Base-by-base conservation (phyloP, 2,797 vertebrate genomes). In the Hybognathus amarus region DNA sequence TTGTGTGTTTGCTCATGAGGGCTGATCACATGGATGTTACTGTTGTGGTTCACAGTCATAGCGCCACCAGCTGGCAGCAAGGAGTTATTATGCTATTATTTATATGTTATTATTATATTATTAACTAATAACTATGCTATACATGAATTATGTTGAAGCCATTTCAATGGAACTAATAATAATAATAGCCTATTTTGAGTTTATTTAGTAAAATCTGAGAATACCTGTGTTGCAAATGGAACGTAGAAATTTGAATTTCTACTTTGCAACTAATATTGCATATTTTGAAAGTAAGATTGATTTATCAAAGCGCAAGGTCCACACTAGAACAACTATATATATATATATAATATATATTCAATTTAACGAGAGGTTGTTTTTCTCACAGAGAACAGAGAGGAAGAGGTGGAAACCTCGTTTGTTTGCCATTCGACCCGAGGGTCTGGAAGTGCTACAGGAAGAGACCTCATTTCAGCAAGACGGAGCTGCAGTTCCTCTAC, bases 401-500 rank as follows among this genome's bases (percentile, higher is more conserved):
- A 98, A 89, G 97, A 98, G 6, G 95, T 94, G 84, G 96, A 98
- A 77, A 91, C 95, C 77, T 95, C 96, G 17, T 96, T 96, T 0
- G 95, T 98, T 84, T 96, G 96, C 86, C 96, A 97, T 91, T n/a
- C 96, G 97, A 86, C 98, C 98, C 0, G 97, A 99, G 88, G 95
- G 97, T 10, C 95, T 99, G 88, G 96, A 98, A 77, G 95, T 93
- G 79, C 95, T 99, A 2, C 94, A 97, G 61, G 95, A 97, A 84
- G 96, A 96, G 92, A 97, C 96, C 91, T n/a, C 97, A 95, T 89
- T 99, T 99, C 94, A 98, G 92, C 54, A 97, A 95, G 92, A 97
- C 96, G 86, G 98, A 99, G 93, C 94, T 99, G 86, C 97, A 99
- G 92, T 95, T 99, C 89, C 96, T 99, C 82, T 98, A 99, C 90